phyloP scores from a whole-genome alignment of 1,140 invertebrate genomes.

The Harpegnathos saltator region DNA sequence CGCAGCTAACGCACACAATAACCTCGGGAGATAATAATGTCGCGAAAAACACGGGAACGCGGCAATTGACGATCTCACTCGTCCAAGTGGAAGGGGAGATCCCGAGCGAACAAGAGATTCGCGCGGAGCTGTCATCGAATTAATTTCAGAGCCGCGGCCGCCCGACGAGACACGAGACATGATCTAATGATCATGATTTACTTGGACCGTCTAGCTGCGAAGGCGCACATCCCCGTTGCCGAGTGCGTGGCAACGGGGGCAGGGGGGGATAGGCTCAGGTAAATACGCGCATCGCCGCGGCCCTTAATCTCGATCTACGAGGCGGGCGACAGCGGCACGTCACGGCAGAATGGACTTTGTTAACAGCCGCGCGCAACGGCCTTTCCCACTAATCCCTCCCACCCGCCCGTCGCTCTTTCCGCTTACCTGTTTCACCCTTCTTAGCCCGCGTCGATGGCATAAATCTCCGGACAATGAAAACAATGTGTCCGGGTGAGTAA shows the following conservation, averaged over 20 bases:
- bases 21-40: no score
- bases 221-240: no score
- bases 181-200: not conserved
- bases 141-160: not conserved
- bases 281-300: conserved; percentile 15
- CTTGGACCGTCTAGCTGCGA: not conserved
- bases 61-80: no score
- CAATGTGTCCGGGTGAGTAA: conserved; percentile 73
- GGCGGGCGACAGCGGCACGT: conserved; percentile 3
- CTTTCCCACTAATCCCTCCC: not conserved
- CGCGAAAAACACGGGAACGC: no score
- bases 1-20: not conserved
- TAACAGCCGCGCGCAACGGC: not conserved
- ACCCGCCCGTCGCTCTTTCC: not conserved
- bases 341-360: conserved; percentile 15
- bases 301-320: conserved; percentile 27
- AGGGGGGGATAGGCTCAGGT: not conserved
- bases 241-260: no score
- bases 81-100: not conserved
- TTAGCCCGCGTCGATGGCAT: conserved; percentile 32
- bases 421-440: conserved; percentile 8
- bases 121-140: not conserved
- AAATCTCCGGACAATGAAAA: conserved; percentile 69
- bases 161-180: not conserved
- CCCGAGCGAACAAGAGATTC: not conserved